Evolutionary conservation across 2,113 vertebrate species (phyloP), one percentile per base, ranked within the genome.

Genomic region (Columba janthina): DNA sequence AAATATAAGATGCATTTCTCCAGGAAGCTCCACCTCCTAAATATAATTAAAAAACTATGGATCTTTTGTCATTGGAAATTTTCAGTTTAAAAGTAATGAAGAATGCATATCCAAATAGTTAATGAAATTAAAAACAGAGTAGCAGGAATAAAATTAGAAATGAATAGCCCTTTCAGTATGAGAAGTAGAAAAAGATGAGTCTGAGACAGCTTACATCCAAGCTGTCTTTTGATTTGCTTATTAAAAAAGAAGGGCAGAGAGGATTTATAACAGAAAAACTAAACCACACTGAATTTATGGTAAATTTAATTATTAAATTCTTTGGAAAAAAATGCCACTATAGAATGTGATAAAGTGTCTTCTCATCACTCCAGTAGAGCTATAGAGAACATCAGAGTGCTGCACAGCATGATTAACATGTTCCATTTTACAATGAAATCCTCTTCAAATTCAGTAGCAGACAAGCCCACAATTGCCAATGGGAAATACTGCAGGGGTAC

Each of bases 331-430:
- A 93, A 87, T 9, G n/a, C 57, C 85, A 89, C 50, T 57, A 91
- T 74, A 85, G 81, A 91, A 91, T 79, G 72, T 93, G 90, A 96
- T 84, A 96, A 95, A 96, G 88, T 87, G 90, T 65, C 88, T 93
- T 97, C 95, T 96, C 90, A 90, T 65, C 94, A 87, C 92, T 72
- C 0, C 0, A 80, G n/a, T 34, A 92, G 50, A 73, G 80, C 65
- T 93, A 86, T 69, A 92, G 94, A 93, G 86, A 87, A 84, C 79
- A 96, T 84, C 65, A 78, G 93, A 85, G 61, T 26, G 8, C 40
- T 92, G 83, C 88, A 90, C 94, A 97, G 93, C 93, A 73, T 95
- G 90, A 93, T 82, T 89, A 95, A 93, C 83, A 90, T 85, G 76
- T 89, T 92, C 17, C 51, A 69, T 82, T 95, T 96, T 96, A 97